phyloP scores from a whole-genome alignment of 2,888 invertebrate species.

The Apodemia duryi region DNA sequence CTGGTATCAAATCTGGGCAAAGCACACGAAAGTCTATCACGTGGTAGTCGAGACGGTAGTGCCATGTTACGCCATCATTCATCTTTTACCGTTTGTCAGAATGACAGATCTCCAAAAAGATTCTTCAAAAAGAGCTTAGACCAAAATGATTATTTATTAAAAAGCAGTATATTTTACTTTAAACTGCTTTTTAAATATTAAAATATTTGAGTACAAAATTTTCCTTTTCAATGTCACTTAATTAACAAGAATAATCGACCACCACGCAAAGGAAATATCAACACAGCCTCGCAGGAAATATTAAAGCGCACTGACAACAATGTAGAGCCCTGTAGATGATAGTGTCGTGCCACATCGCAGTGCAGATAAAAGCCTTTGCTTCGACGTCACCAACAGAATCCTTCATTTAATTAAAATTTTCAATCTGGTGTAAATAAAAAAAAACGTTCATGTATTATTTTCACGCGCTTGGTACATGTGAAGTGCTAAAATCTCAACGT shows the following conservation, averaged over 20 bases:
- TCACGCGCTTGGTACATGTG: slow-evolving; percentile 65
- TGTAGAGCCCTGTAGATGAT: slow-evolving; percentile 35
- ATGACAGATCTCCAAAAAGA: no score
- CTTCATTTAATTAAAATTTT: slow-evolving; percentile 71
- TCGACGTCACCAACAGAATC: slow-evolving; percentile 49
- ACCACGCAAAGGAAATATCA: slow-evolving; percentile 6
- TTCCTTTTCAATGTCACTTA: slow-evolving; percentile 1
- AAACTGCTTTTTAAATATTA: no score
- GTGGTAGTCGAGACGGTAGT: no score
- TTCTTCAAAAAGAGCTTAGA: no score
- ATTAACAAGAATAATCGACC: slow-evolving; percentile 10
- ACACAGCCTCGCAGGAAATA: slow-evolving; percentile 10
- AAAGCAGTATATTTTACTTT: no score
- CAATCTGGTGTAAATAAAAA: slow-evolving; percentile 52
- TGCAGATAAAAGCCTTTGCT: slow-evolving; percentile 38
- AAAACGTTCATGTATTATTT: slow-evolving; percentile 55
- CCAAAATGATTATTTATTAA: no score
- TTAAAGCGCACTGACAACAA: slow-evolving; percentile 36
- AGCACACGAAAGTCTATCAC: no score
- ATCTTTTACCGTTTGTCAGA: no score
- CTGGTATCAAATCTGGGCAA: no score
- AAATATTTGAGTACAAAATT: background rate
- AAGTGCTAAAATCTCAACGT: slow-evolving; percentile 77
- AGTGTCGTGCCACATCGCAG: slow-evolving; percentile 41
- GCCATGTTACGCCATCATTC: no score